phyloP scores from a whole-genome alignment of 2,797 vertebrate species.

The Lateolabrax maculatus region DNA sequence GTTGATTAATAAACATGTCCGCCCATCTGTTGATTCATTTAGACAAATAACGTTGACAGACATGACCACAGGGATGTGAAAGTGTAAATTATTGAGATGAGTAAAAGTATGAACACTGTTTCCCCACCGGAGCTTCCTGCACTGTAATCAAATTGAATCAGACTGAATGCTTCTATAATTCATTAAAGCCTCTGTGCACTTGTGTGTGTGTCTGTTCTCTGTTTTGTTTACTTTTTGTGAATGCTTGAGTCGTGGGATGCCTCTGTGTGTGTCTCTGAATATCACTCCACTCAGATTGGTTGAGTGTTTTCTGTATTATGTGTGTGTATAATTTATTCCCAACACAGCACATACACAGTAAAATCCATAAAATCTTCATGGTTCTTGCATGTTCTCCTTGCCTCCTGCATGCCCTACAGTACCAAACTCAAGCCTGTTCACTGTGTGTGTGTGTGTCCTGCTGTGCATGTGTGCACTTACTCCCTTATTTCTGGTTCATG shows the following conservation, averaged over 20 bases:
- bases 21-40: conserved; percentile 32
- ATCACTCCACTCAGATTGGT: neutral
- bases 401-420: conserved; percentile 44
- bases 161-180: conserved; percentile 46
- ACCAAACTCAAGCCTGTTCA: conserved; percentile 41
- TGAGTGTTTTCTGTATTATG: neutral
- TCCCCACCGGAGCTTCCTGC: conserved; percentile 4
- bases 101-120: conserved; percentile 30
- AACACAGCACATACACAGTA: neutral
- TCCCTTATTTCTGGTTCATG: conserved; percentile 36
- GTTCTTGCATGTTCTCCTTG: conserved; percentile 21
- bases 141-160: conserved; percentile 29
- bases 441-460: conserved; percentile 3
- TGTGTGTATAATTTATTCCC: conserved; percentile 53
- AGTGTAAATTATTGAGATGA: conserved; percentile 48
- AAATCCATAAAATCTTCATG: conserved; percentile 68
- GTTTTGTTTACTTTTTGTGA: conserved; percentile 32
- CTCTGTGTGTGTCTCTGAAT: neutral
- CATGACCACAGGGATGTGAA: neutral
- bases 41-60: conserved; percentile 17
- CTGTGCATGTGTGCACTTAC: conserved; percentile 22
- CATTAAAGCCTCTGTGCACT: neutral
- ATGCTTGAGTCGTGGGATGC: too few relatives aligned
- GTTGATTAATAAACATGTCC: conserved; percentile 11
- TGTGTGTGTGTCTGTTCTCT: conserved; percentile 1